Evolutionary conservation across 2,113 vertebrate species (phyloP).

Genomic region (Muscicapa adusta): DNA sequence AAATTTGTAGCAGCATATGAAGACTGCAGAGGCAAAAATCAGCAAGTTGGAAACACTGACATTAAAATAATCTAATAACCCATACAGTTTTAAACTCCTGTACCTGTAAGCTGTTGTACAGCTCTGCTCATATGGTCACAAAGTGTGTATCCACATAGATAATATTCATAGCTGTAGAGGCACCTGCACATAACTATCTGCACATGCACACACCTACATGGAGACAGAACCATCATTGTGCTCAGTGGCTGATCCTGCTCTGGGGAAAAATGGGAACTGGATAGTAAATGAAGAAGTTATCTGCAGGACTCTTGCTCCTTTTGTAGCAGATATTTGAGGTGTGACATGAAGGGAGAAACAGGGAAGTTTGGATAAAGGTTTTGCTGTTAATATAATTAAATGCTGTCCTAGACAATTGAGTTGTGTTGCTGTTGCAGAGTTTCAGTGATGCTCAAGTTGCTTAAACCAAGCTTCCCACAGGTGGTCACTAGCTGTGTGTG

Average conservation of each 20-base stretch:
- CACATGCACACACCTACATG: rapidly evolving
- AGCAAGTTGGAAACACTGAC: not conserved
- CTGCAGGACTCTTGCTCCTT: not conserved
- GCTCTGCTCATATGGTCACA: not conserved
- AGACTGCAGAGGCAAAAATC: not conserved
- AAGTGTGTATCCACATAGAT: not conserved
- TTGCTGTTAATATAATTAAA: not conserved
- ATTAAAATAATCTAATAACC: not conserved
- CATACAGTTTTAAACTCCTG: not conserved
- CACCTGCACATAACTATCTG: not conserved
- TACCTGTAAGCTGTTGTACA: not conserved
- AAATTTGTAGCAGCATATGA: not conserved
- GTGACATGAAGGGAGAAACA: not conserved
- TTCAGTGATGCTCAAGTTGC: not conserved
- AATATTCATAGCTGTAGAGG: not conserved
- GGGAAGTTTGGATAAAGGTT: not conserved
- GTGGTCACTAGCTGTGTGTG: slow-evolving; percentile 40
- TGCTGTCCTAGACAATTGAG: not conserved
- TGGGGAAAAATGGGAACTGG: not conserved
- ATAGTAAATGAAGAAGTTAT: not conserved
- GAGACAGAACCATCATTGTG: not conserved
- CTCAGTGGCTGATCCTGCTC: not conserved
- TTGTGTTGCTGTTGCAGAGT: not conserved
- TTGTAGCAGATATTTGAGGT: not conserved
- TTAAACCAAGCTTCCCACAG: not conserved